Percentiles rank a stretch among this genome's conserved stretches.
These are phyloP conservation scores for Crematogaster levior DNA, from an alignment of 2,888 invertebrate species.

Conservation along the genomic window DNA sequence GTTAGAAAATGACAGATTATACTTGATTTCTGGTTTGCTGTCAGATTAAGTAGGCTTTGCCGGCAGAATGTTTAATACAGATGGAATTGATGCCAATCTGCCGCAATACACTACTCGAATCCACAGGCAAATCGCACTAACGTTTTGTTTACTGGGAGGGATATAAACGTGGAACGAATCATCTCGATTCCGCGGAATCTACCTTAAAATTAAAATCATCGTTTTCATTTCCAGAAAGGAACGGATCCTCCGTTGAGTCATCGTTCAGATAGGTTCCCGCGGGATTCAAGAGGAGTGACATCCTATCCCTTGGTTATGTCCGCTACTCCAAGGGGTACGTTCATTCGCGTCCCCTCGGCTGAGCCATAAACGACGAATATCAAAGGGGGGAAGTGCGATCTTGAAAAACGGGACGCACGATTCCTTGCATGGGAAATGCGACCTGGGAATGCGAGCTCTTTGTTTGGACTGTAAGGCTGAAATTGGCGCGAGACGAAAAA, in stretches of 20 bases:
- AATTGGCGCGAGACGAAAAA: slow-evolving; percentile 54
- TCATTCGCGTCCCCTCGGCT: slow-evolving; percentile 27
- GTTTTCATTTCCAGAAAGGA: slow-evolving; percentile 84
- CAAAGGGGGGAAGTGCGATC: slow-evolving; percentile 37
- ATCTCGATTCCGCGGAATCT: slow-evolving; percentile 65
- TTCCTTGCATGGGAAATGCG: slow-evolving; percentile 33
- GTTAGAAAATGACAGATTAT: background rate
- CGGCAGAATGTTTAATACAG: background rate
- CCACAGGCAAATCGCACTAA: background rate
- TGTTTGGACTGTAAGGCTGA: slow-evolving; percentile 57
- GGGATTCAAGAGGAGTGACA: slow-evolving; percentile 56
- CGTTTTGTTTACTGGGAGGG: background rate
- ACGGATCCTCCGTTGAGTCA: slow-evolving; percentile 71
- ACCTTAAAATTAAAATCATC: slow-evolving; percentile 90
- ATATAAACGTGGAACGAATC: background rate
- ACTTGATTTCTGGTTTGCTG: background rate
- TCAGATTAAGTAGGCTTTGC: no score
- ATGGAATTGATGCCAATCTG: background rate
- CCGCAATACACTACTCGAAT: background rate
- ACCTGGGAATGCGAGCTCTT: slow-evolving; percentile 36
- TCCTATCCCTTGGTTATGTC: slow-evolving; percentile 57
- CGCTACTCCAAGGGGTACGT: background rate
- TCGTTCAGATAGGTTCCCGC: slow-evolving; percentile 71
- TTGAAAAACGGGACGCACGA: slow-evolving; percentile 36
- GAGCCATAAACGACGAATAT: slow-evolving; percentile 35